Evolutionary conservation across 2,797 vertebrate genomes (phyloP), one percentile per base, ranked within the genome.

Genomic region (Rhinoraja longicauda): DNA sequence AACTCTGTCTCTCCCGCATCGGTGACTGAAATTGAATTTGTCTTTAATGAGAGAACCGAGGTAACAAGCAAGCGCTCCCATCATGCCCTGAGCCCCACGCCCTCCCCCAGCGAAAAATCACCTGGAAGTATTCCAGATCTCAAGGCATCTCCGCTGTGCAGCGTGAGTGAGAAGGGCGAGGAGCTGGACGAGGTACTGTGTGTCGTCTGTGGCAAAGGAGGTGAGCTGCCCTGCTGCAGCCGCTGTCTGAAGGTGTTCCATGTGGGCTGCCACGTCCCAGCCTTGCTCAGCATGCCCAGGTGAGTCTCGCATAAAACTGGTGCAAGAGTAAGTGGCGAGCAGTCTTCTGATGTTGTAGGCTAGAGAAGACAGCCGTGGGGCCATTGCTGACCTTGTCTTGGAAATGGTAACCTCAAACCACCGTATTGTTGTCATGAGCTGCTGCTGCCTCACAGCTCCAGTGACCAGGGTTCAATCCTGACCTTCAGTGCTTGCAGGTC

Each of bases 61-160:
- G 67, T 91, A 6, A 12, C 36, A 10, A 73, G 21, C 67, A 91
- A 91, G 67, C 90, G 90, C 1, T 13, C 64, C 90, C 90, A 91
- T 36, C 90, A 91, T 12, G 21, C 90, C 36, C 90, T 73, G 67
- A 91, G 90, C 90, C 90, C 90, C 67, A 91, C 90, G 21, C 90
- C 90, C 0, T 91, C 90, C 24, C 90, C 90, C 90, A 91, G 90
- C 15, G 90, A 91, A 53, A 91, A 91, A 67, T 91, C 90, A 1
- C 90, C 90, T 0, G 90, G 90, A 8, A 91, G 90, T 67, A 91
- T 91, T 12, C 36, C 90, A 0, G 90, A 91, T 24, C 64, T 91
- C 21, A 91, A 91, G 67, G 36, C 90, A 10, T 91, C 62, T 0
- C 90, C 90, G 32, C 67, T 70, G 90, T 91, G 90, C 90, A 73